Conservation (phyloP, 2,797 vertebrate species). For the Ctenopoma kingsleyae region DNA sequence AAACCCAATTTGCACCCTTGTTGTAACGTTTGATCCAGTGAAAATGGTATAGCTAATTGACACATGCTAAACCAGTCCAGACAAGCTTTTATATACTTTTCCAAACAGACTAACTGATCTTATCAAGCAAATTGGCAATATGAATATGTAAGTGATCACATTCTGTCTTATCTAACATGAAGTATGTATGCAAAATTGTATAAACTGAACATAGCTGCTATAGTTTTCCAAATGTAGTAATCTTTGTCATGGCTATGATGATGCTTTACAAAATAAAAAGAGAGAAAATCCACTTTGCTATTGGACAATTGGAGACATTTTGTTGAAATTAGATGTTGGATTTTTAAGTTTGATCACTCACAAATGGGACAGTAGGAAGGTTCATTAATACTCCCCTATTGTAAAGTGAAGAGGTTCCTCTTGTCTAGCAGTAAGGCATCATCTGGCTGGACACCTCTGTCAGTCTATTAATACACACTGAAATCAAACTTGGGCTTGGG, state of each 20-base stretch:
- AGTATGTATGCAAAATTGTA: background rate
- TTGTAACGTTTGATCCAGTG: background rate
- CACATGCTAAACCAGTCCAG: background rate
- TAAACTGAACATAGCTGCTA: background rate
- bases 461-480: constrained; percentile 75
- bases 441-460: constrained; percentile 44
- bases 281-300: background rate
- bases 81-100: background rate
- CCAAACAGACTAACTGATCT: no score
- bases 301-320: background rate
- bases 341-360: constrained; percentile 2
- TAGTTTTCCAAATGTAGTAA: background rate
- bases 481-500: constrained; percentile 65
- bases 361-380: background rate
- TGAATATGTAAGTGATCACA: background rate
- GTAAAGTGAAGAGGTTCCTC: constrained; percentile 18
- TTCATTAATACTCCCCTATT: background rate
- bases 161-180: background rate
- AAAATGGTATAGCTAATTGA: no score
- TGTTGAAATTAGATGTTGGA: background rate
- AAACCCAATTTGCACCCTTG: background rate
- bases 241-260: background rate
- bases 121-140: background rate
- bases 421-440: constrained; percentile 28
- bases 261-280: background rate